phyloP scores from a whole-genome alignment of 2,888 invertebrate species.

The Ischnus inquisitorius region DNA sequence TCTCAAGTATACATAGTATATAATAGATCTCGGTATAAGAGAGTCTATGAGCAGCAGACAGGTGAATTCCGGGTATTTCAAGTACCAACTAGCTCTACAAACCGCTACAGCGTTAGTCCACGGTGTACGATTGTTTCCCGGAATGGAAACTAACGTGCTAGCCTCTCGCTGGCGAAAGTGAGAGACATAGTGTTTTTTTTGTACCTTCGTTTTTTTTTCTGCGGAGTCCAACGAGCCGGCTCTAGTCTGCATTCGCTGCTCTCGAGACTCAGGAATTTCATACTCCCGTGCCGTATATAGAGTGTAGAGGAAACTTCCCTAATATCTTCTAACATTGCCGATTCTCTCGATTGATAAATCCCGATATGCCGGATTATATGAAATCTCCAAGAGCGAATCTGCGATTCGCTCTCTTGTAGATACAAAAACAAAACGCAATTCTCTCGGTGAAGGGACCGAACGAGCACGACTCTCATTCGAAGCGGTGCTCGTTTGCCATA shows the following conservation, averaged over 20 bases:
- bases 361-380: slow-evolving; percentile 34
- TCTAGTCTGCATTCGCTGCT: slow-evolving; percentile 49
- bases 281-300: not conserved
- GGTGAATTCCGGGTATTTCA: slow-evolving; percentile 76
- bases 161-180: slow-evolving; percentile 66
- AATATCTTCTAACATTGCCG: slow-evolving; percentile 31
- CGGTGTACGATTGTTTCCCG: slow-evolving; percentile 79
- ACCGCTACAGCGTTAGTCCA: slow-evolving; percentile 53
- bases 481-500: slow-evolving; percentile 47
- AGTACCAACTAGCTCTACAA: slow-evolving; percentile 58
- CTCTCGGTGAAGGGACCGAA: slow-evolving; percentile 33
- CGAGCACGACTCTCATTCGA: slow-evolving; percentile 42
- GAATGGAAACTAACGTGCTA: slow-evolving; percentile 78
- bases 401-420: slow-evolving; percentile 8
- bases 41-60: slow-evolving; percentile 69
- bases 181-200: slow-evolving; percentile 44
- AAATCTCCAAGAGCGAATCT: not conserved
- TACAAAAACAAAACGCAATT: slow-evolving; percentile 18
- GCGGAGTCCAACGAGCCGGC: slow-evolving; percentile 32
- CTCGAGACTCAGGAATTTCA: slow-evolving; percentile 52
- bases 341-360: slow-evolving; percentile 50
- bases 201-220: slow-evolving; percentile 2
- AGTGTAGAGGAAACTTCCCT: slow-evolving; percentile 53
- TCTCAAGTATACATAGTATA: slow-evolving; percentile 6
- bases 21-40: slow-evolving; percentile 31